These are phyloP conservation scores for Acanthosoma haemorrhoidale DNA, from an alignment of 2,888 invertebrate genomes.

Conservation along the genomic window DNA sequence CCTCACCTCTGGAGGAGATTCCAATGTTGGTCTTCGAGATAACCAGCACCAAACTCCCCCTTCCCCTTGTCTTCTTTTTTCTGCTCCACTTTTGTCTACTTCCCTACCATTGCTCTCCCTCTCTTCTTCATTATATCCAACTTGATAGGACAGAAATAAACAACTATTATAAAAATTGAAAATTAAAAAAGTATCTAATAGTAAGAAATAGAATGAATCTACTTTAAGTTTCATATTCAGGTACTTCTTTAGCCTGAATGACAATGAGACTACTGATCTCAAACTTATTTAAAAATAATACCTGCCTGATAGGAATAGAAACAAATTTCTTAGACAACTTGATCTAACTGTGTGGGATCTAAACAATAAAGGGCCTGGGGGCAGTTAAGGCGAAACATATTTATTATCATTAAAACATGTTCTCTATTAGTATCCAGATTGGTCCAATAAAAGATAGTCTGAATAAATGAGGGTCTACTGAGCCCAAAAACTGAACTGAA, in stretches of 20 bases:
- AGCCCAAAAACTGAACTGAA: too few relatives aligned
- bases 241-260: not conserved
- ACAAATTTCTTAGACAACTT: too few relatives aligned
- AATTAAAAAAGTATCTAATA: not conserved
- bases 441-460: too few relatives aligned
- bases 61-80: conserved; percentile 26
- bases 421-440: too few relatives aligned
- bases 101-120: conserved; percentile 21
- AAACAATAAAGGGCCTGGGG: too few relatives aligned
- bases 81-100: conserved; percentile 29
- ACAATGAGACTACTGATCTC: not conserved
- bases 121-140: conserved; percentile 22
- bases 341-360: too few relatives aligned
- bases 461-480: too few relatives aligned
- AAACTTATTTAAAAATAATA: too few relatives aligned
- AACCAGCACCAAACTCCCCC: conserved; percentile 41
- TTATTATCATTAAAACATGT: too few relatives aligned
- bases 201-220: not conserved
- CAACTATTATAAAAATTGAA: not conserved
- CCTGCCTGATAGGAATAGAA: too few relatives aligned
- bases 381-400: too few relatives aligned
- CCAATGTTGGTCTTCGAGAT: conserved; percentile 32
- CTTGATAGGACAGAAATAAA: not conserved
- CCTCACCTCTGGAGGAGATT: conserved; percentile 22
- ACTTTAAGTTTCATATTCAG: not conserved